phyloP scores from a whole-genome alignment of 2,113 vertebrate species.

The Lagenorhynchus albirostris region DNA sequence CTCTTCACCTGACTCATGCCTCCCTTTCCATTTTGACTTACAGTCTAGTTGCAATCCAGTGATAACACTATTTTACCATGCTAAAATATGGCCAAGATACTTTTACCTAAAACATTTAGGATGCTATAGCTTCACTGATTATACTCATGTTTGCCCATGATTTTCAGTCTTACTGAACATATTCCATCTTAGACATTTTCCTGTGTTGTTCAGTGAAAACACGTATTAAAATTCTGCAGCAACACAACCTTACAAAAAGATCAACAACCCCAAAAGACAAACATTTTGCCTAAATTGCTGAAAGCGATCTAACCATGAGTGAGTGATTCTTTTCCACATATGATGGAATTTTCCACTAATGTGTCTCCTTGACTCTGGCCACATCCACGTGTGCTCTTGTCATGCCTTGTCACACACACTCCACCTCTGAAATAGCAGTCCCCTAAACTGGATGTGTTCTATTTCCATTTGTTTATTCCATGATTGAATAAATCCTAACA shows the following conservation, averaged over 20 bases:
- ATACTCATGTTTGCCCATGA: neutral
- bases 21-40: neutral
- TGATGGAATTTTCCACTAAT: slow-evolving; percentile 34
- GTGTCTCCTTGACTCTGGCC: slow-evolving; percentile 3
- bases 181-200: neutral
- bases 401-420: neutral
- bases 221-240: slow-evolving; percentile 6
- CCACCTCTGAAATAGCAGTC: neutral
- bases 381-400: neutral
- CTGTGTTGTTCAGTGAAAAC: neutral
- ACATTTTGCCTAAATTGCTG: neutral
- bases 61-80: neutral
- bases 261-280: neutral
- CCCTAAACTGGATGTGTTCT: neutral
- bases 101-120: neutral
- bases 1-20: neutral
- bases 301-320: neutral
- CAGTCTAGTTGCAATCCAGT: neutral
- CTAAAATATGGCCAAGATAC: neutral
- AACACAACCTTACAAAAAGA: neutral
- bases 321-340: neutral
- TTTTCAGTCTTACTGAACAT: neutral
- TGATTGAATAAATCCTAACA: neutral
- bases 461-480: neutral
- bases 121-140: neutral